phyloP scores from a whole-genome alignment of 64 coral and sea anemone genomes.

The Pocillopora verrucosa region DNA sequence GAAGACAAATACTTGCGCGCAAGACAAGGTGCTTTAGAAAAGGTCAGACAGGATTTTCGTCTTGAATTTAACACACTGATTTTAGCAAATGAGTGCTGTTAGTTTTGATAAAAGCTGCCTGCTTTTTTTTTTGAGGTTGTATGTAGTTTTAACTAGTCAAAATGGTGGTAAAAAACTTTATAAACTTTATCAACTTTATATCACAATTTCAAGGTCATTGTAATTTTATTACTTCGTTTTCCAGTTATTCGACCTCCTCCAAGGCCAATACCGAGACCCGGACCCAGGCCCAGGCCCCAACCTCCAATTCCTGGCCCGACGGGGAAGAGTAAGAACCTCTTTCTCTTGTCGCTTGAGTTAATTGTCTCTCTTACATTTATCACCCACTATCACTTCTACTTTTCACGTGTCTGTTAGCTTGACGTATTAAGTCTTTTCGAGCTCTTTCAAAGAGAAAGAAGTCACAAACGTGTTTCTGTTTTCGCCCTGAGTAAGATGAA shows the following conservation, averaged over 20 bases:
- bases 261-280: neutral
- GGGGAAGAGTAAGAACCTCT: constrained; percentile 23
- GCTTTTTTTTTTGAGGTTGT: too few species aligned
- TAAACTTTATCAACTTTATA: neutral
- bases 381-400: too few species aligned
- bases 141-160: too few species aligned
- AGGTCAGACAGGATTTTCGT: constrained; percentile 24
- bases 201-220: neutral
- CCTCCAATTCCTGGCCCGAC: neutral
- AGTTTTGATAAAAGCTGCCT: too few species aligned
- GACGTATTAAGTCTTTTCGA: too few species aligned
- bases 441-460: too few species aligned
- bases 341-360: too few species aligned
- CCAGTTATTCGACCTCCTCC: constrained; percentile 24
- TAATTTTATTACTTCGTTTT: neutral
- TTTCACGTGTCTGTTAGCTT: too few species aligned
- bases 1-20: constrained; percentile 45
- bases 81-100: neutral
- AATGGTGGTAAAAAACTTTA: too few species aligned
- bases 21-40: constrained; percentile 51
- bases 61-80: neutral
- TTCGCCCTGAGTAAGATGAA: too few species aligned
- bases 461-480: too few species aligned
- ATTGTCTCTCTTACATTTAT: too few species aligned
- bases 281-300: neutral